Evolutionary conservation across 2,888 invertebrate species (phyloP), one percentile per base, ranked within the genome.

Genomic region (Rhabditoides inermis): DNA sequence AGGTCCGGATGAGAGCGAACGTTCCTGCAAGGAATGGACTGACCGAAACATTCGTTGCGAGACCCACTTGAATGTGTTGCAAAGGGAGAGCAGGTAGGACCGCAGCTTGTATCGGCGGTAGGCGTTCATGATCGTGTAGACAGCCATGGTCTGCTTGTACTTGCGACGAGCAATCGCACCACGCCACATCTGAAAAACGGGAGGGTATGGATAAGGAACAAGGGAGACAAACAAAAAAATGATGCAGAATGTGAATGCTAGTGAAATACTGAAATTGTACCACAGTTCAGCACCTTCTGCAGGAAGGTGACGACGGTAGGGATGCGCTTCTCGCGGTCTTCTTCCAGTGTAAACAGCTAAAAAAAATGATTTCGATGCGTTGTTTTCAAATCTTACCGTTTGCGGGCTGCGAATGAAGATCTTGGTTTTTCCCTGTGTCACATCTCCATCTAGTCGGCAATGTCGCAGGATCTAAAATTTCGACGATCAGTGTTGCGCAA

Each of bases 211-310:
- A 3, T 28, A 10, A 28, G 39, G 47, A 27, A 15, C 6, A 32
- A 18, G 23, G 22, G 45, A 5, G 37, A 12, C 22, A 37, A 32
- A 32, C 18, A 26, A 45, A 36, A 23, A 25, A 32, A 32, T 10
- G 32, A 32, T 7, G 10, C 10, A 7, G 32, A 32, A 32, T 10
- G 32, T 10, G 32, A 7, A 32, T 32, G 7, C 10, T 10, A 32
- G 32, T 10, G 32, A 32, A 15, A 32, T 7, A 32, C 10, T 15
- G 32, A 7, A 32, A 32, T 7, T 10, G 32, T n/a, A n/a, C n/a
- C n/a, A n/a, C n/a, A n/a, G n/a, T n/a, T n/a, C n/a, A n/a, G n/a
- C 36, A 90, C 87, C 81, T 94, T 95, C 81, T 98, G 95, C 64
- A 98, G 83, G 73, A 92, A 83, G 28, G 88, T 84, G 50, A 90